Evolutionary conservation across 2,888 invertebrate species (phyloP).

Genomic region (Oscheius sp.): DNA sequence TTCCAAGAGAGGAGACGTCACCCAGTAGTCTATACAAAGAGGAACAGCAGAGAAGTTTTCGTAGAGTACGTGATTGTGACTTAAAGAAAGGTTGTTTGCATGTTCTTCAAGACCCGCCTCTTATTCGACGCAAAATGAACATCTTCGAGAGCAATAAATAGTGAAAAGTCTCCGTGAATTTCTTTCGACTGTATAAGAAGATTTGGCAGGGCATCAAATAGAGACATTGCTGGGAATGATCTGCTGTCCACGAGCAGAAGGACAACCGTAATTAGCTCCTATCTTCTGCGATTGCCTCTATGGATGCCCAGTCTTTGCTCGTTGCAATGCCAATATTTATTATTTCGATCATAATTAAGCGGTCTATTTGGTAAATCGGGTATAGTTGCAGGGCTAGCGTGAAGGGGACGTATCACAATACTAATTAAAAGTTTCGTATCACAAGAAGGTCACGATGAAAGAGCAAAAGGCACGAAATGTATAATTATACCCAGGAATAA

Average conservation of each 20-base stretch:
- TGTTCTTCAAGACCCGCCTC: background rate
- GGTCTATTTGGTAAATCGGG: too few species aligned
- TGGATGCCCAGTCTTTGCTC: too few species aligned
- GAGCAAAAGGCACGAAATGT: background rate
- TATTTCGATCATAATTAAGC: too few species aligned
- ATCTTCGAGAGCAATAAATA: conserved; percentile 26
- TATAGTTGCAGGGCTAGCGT: too few species aligned
- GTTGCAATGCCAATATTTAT: too few species aligned
- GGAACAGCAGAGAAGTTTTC: background rate
- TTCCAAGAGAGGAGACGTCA: background rate
- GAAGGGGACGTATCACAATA: too few species aligned
- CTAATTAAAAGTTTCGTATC: too few species aligned
- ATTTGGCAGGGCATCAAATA: conserved; percentile 24
- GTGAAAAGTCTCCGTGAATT: conserved; percentile 14
- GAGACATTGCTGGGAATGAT: background rate
- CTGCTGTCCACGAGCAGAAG: too few species aligned
- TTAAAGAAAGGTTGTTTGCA: background rate
- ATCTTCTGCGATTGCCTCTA: too few species aligned
- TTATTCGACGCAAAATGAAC: background rate
- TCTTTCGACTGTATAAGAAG: background rate
- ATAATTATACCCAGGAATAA: background rate
- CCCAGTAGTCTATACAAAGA: background rate
- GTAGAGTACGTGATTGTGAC: background rate
- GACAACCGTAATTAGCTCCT: too few species aligned
- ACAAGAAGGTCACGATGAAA: background rate